Conservation (phyloP, 2,113 vertebrate genomes). For the Zosterops borbonicus region DNA sequence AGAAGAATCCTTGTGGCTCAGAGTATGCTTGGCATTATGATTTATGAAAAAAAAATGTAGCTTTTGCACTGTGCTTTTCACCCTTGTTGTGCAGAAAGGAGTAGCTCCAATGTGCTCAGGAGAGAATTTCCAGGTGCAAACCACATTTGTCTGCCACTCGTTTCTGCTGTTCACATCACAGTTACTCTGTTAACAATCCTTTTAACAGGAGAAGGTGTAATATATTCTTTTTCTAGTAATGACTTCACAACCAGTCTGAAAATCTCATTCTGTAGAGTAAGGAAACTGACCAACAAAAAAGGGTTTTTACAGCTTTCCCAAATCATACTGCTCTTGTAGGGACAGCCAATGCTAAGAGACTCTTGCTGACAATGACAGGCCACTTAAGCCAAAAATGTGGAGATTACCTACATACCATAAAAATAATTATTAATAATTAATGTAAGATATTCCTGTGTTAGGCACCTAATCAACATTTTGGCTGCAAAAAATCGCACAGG, state of each 20-base stretch:
- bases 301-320: not conserved
- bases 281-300: not conserved
- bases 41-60: not conserved
- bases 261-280: not conserved
- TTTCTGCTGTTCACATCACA: not conserved
- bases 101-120: not conserved
- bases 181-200: not conserved
- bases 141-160: not conserved
- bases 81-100: not conserved
- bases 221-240: not conserved
- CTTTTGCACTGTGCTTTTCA: not conserved
- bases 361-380: not conserved
- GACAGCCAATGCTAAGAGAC: not conserved
- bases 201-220: not conserved
- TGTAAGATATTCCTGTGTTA: not conserved
- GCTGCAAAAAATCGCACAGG: fast-evolving
- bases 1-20: not conserved
- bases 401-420: not conserved
- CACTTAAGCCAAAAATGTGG: fast-evolving
- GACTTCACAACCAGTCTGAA: not conserved
- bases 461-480: not conserved
- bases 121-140: not conserved
- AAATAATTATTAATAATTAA: not conserved
- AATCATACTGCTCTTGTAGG: not conserved
- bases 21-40: not conserved